Evolutionary conservation across 2,113 vertebrate genomes (phyloP), one percentile per base, ranked within the genome.

Genomic region (Carassius gibelio): DNA sequence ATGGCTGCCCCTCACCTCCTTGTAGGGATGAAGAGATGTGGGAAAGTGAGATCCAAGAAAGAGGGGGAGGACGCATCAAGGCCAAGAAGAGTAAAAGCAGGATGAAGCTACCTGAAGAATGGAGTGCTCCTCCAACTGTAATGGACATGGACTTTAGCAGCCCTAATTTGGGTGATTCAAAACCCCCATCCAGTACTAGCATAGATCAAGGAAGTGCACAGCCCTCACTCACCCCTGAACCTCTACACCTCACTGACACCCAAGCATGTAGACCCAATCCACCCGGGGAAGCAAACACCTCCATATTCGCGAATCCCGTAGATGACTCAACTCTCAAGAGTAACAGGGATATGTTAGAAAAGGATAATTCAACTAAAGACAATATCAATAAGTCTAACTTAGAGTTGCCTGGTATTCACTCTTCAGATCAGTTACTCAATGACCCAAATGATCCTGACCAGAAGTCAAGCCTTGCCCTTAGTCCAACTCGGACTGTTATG

Each of bases 101-200:
- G 71, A 94, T 91, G 86, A 94, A 92, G 86, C 92, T 94, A 71
- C 95, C 94, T 61, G 91, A 95, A 71, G 93, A 95, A 88, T 95
- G 95, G 95, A 92, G 92, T 11, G 89, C 87, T 0, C 90, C 91
- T 69, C 1, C 82, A 85, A 83, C 36, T 83, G 83, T 88, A 85
- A 34, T 85, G 82, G 52, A 83, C 30, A 76, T 83, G 19, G 69
- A 91, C 34, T 69, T 89, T 71, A 83, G 82, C 68, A 62, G 72
- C 55, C 48, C 82, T 71, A 86, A 90, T 82, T 48, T 75, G 80
- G 36, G 62, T 69, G 38, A 57, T 15, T 55, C 61, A 23, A 78
- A 82, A 48, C 21, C 79, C 50, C 50, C 19, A 52, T 57, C 55
- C 48, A 34, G 1, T 21, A 21, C 8, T 72, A 72, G 59, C 69